phyloP scores from a whole-genome alignment of 2,113 vertebrate species.

The Cololabis saira region DNA sequence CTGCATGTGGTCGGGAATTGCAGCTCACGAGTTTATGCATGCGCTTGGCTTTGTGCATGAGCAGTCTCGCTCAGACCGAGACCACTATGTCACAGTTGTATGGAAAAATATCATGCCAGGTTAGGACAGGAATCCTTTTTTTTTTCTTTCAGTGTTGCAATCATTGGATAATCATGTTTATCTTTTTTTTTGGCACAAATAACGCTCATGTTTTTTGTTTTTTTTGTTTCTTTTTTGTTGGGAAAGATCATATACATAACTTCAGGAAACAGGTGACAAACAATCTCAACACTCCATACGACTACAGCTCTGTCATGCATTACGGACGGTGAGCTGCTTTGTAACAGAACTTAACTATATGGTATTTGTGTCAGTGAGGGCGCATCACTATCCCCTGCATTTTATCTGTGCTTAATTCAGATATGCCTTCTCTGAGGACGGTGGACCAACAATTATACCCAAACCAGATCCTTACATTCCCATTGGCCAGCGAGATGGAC shows the following conservation, averaged over 20 bases:
- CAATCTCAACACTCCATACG: slow-evolving; percentile 82
- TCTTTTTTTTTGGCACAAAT: background rate
- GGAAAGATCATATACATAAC: slow-evolving; percentile 76
- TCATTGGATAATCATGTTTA: too few species aligned
- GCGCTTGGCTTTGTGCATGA: slow-evolving; percentile 88
- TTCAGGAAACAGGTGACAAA: slow-evolving; percentile 81
- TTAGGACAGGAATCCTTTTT: slow-evolving; percentile 26
- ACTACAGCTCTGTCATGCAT: slow-evolving; percentile 84
- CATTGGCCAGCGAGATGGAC: slow-evolving; percentile 85
- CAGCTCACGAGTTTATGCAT: slow-evolving; percentile 87
- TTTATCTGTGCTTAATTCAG: slow-evolving; percentile 54
- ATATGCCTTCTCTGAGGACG: slow-evolving; percentile 84
- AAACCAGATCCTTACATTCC: slow-evolving; percentile 81
- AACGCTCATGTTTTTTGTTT: background rate
- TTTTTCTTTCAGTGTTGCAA: too few species aligned
- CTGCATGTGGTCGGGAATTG: slow-evolving; percentile 87
- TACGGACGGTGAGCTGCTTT: slow-evolving; percentile 77
- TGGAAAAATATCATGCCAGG: slow-evolving; percentile 86
- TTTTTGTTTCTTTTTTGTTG: slow-evolving; percentile 11
- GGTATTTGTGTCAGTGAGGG: background rate
- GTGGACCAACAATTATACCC: slow-evolving; percentile 84
- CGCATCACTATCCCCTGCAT: background rate
- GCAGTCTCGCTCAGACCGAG: slow-evolving; percentile 87
- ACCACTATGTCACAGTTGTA: slow-evolving; percentile 83
- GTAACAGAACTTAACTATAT: slow-evolving; percentile 10